Base-by-base conservation (phyloP, 2,888 invertebrate genomes). In the Drosophila anomelani region DNA sequence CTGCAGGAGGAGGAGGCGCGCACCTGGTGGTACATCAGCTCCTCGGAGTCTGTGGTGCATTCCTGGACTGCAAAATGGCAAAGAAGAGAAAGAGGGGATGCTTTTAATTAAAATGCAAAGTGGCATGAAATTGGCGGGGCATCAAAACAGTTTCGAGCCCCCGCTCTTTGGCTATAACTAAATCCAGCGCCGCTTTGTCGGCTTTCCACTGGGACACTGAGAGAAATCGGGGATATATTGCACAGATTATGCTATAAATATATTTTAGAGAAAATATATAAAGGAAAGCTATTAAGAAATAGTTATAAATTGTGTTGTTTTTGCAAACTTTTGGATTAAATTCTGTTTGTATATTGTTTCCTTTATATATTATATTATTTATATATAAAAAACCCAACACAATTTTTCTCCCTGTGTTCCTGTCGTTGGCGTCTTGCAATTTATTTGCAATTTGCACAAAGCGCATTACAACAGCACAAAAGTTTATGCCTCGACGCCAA, bases 1-100 rank as follows among this genome's bases (percentile, higher is more conserved):
- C 95, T 95, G 80, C 95, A 95, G 39, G 94, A 94, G 15, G 95
- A 95, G 49, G 94, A 93, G 46, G 95, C 94, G 47, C 95, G 93
- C 49, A 92, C 91, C 79, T 92, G 93, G 79, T 92, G 92, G 51
- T 95, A 95, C 88, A 95, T 94, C 90, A 95, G 92, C 91, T 95
- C 95, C 84, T 95, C 95, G 0, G 95, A 95, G 89, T 95, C 95
- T 46, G 95, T 95, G 70, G 95, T 93, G 90, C 95, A 94, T 91
- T 95, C 95, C 78, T 94, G 94, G 54, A 95, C 95, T 95, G 93
- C 39, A 94, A 94, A 94, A 94, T 29, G 60, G 32, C 60, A 71
- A 64, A 63, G 15, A 20, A 34, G 15, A 15, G 12, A 20, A 15
- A 34, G 34, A 47, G 51, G 51, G 51, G 51, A 51, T 53, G 46